Conservation (phyloP, 2,797 vertebrate genomes). For the Sebastes steindachneri region DNA sequence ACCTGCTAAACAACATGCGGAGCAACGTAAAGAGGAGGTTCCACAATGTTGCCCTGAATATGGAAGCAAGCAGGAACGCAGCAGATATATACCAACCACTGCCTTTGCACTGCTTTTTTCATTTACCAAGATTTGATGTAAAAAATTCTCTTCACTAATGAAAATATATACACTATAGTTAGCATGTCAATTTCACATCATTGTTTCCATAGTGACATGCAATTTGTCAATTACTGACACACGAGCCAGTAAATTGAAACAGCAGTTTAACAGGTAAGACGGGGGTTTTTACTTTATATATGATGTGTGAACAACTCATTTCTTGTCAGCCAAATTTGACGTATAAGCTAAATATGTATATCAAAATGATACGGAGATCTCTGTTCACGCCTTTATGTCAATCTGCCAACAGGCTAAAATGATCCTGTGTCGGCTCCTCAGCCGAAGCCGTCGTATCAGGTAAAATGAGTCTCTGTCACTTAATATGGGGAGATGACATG, state of each 20-base stretch:
- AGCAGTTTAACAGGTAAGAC: neutral
- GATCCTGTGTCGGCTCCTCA: constrained; percentile 18
- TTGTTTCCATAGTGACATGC: neutral
- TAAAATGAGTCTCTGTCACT: constrained; percentile 42
- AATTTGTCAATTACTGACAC: constrained; percentile 20
- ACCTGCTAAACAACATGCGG: no score
- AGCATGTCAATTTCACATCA: neutral
- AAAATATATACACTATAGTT: neutral
- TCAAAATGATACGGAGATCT: neutral
- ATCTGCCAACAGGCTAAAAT: constrained; percentile 16
- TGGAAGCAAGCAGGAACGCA: no score
- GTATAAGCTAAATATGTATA: constrained; percentile 7
- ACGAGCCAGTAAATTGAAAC: neutral
- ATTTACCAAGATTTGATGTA: neutral
- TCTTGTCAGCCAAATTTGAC: constrained; percentile 27
- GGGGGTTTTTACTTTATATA: neutral
- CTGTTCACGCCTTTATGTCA: neutral
- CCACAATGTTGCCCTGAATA: no score
- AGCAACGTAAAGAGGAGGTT: no score
- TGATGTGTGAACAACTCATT: neutral
- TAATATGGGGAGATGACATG: constrained; percentile 38
- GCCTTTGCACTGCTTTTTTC: neutral
- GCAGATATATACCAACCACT: no score
- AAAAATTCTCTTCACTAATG: neutral
- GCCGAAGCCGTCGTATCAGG: neutral